Evolutionary conservation across 2,888 invertebrate genomes (phyloP).

Genomic region (Hipparchia sbordonii): DNA sequence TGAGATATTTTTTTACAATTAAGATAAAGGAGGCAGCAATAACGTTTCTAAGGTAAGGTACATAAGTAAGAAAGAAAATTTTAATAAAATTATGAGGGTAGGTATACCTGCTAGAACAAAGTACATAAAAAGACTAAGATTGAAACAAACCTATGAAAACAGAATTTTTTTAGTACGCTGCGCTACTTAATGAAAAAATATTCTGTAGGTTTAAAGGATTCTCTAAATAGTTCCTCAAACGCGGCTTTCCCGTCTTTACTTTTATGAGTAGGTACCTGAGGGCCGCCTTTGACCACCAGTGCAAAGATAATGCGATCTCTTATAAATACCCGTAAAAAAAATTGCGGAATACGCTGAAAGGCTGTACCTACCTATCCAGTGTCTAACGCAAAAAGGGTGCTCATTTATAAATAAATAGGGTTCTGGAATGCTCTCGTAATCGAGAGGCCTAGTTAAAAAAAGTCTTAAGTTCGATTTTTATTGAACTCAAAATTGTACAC

Average conservation of each 20-base stretch:
- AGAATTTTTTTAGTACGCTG: not conserved
- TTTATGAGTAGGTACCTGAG: constrained; percentile 5
- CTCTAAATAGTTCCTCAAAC: constrained; percentile 12
- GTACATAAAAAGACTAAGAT: too few relatives aligned
- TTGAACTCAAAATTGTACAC: not conserved
- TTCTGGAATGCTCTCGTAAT: not conserved
- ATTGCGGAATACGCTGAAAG: not conserved
- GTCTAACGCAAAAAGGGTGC: not conserved
- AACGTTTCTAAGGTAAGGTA: too few relatives aligned
- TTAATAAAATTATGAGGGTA: too few relatives aligned
- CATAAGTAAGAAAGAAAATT: too few relatives aligned
- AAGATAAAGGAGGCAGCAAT: too few relatives aligned
- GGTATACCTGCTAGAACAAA: too few relatives aligned
- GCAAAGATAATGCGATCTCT: constrained; percentile 27
- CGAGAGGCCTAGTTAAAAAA: too few relatives aligned
- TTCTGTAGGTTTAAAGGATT: constrained; percentile 7
- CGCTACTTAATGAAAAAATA: not conserved
- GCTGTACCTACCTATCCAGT: not conserved
- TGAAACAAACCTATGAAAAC: too few relatives aligned
- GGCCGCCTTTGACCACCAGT: constrained; percentile 29
- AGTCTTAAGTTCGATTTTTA: not conserved
- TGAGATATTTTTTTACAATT: too few relatives aligned
- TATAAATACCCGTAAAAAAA: constrained; percentile 22
- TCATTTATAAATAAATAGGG: not conserved
- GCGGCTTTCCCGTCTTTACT: constrained; percentile 8